Evolutionary conservation across 2,797 vertebrate species (phyloP), one percentile per base, ranked within the genome.

Genomic region (Lindbergichthys nudifrons): DNA sequence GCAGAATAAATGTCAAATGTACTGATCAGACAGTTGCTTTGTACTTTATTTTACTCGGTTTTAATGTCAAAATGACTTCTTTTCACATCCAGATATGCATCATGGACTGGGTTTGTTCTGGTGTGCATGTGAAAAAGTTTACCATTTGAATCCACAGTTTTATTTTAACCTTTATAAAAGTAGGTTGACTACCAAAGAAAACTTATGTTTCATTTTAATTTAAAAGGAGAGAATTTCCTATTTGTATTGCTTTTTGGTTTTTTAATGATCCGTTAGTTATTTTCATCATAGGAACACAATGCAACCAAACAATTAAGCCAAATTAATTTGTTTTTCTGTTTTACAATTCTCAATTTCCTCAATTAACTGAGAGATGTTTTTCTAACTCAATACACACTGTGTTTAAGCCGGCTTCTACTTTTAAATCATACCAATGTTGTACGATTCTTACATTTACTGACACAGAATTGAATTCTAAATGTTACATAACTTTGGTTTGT

Each of bases 21-120:
- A 79, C 75, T 46, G 73, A 80, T 84, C 75, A 48, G 5, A 52
- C 46, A 32, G 77, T 58, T 75, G 53, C 70, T 77, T 51, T 85
- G 39, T 48, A 26, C 80, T 66, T 75, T 84, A 82, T 86, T 82
- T 85, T 73, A 64, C 83, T 89, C 79, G 81, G 79, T 86, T 80
- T 88, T 81, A 83, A 80, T 23, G 83, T 89, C 87, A 89, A 66
- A 71, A 57, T 73, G 84, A 87, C 89, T 91, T 85, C 13, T 42
- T 8, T 78, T 83, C 59, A 59, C 70, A 36, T 79, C 75, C 78
- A 86, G 81, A 89, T 77, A 59, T 66, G 2, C 50, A 87, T 87
- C 80, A 11, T 30, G 46, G 41, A 77, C 58, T 9, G 56, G 73
- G 43, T 80, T 74, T 82, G 51, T 85, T 82, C 73, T 59, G 32